phyloP scores from a whole-genome alignment of 1,140 invertebrate species.

The Drosophila nasuta region DNA sequence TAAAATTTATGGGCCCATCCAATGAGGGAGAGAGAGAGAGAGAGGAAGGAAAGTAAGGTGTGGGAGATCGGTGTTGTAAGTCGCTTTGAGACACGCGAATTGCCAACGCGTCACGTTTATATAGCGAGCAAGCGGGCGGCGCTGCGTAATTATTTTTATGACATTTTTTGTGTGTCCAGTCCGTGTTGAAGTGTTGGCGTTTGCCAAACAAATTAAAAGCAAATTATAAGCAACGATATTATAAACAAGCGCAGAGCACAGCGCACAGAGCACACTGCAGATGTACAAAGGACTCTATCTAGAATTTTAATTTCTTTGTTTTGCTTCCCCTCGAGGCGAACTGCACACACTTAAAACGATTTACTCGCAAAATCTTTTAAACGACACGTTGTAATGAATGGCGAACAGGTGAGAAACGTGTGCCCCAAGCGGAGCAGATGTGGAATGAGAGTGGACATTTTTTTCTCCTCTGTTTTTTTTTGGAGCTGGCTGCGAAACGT shows the following conservation, averaged over 20 bases:
- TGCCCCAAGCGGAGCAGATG: slow-evolving; percentile 16
- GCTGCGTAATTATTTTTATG: slow-evolving; percentile 81
- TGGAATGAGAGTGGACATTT: slow-evolving; percentile 11
- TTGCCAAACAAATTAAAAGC: slow-evolving; percentile 83
- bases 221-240: slow-evolving; percentile 79
- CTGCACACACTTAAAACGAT: slow-evolving; percentile 68
- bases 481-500: slow-evolving; percentile 66
- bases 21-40: not conserved
- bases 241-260: slow-evolving; percentile 45
- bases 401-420: slow-evolving; percentile 76
- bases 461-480: slow-evolving; percentile 13
- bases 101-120: slow-evolving; percentile 63
- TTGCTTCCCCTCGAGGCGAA: slow-evolving; percentile 37
- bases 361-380: slow-evolving; percentile 71
- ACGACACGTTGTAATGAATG: slow-evolving; percentile 77
- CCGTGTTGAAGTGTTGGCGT: slow-evolving; percentile 77
- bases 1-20: slow-evolving; percentile 69
- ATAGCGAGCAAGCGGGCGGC: slow-evolving; percentile 21
- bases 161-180: slow-evolving; percentile 56
- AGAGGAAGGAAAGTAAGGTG: not conserved
- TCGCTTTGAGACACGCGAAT: slow-evolving; percentile 49
- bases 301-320: slow-evolving; percentile 79
- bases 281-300: slow-evolving; percentile 32
- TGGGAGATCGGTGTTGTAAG: not conserved
- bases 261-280: slow-evolving; percentile 32